These are phyloP conservation scores for Drosophila pandora DNA, from an alignment of 1,140 invertebrate species.

Conservation along the genomic window DNA sequence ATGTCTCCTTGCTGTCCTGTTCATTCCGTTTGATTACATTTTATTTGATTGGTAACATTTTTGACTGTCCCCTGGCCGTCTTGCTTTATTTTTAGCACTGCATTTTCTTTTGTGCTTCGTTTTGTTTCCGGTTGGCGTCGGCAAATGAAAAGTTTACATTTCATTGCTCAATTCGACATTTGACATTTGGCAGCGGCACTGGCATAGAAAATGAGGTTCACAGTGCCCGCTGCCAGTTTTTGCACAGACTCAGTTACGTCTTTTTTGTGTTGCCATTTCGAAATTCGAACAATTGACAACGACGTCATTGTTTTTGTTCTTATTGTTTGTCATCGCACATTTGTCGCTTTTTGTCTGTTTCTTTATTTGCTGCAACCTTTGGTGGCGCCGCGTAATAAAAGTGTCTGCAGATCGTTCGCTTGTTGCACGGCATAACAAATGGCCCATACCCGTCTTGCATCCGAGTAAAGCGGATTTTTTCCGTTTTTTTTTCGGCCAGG, in stretches of 20 bases:
- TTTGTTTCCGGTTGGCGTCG: slow-evolving; percentile 36
- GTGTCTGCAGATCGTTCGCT: slow-evolving; percentile 55
- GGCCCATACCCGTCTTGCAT: slow-evolving; percentile 20
- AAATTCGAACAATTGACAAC: slow-evolving; percentile 73
- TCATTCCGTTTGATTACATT: slow-evolving; percentile 45
- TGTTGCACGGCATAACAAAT: slow-evolving; percentile 54
- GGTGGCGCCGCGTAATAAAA: slow-evolving; percentile 58
- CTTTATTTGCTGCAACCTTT: background rate
- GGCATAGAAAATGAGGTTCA: slow-evolving; percentile 76
- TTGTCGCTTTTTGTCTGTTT: slow-evolving; percentile 44
- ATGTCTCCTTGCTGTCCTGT: slow-evolving; percentile 16
- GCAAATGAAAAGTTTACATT: slow-evolving; percentile 77
- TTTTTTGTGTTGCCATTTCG: slow-evolving; percentile 22
- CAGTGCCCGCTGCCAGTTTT: slow-evolving; percentile 46
- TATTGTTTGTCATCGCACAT: slow-evolving; percentile 50
- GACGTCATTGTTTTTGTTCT: slow-evolving; percentile 48
- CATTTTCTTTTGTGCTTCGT: slow-evolving; percentile 26
- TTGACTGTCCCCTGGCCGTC: slow-evolving; percentile 18
- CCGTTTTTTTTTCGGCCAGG: background rate
- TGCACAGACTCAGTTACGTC: slow-evolving; percentile 25
- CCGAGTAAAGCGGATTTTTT: slow-evolving; percentile 15
- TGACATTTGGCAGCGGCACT: slow-evolving; percentile 75
- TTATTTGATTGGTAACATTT: slow-evolving; percentile 48
- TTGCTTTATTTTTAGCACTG: slow-evolving; percentile 21
- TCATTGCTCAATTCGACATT: slow-evolving; percentile 75